Conservation (phyloP, 2,888 invertebrate species). For the Icerya purchasi region DNA sequence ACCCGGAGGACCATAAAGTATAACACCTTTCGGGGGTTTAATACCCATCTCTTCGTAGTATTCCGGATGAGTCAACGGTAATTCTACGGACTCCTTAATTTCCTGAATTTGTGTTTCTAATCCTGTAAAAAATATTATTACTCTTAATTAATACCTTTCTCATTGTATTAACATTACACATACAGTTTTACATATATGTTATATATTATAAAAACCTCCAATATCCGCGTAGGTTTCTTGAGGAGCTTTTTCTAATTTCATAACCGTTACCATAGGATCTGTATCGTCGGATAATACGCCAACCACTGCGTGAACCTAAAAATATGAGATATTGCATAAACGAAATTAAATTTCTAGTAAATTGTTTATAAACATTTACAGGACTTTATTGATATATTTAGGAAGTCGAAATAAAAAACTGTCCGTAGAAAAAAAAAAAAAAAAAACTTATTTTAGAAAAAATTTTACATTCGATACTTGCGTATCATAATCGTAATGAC, state of each 20-base stretch:
- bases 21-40: constrained; percentile 97
- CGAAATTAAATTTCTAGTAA: neutral
- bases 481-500: too few species aligned
- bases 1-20: constrained; percentile 92
- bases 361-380: neutral
- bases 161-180: too few species aligned
- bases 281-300: constrained; percentile 97
- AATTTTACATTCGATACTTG: too few species aligned
- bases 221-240: constrained; percentile 99
- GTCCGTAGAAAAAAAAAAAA: neutral
- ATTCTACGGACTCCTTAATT: constrained; percentile 93
- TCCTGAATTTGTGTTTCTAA: constrained; percentile 93
- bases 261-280: constrained; percentile 99
- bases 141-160: too few species aligned
- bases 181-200: too few species aligned
- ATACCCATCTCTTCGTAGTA: constrained; percentile 99
- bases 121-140: too few species aligned
- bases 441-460: too few species aligned
- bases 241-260: constrained; percentile 98
- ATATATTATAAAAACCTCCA: too few species aligned
- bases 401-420: neutral
- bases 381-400: too few species aligned
- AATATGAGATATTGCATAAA: neutral
- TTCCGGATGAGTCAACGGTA: constrained; percentile 96
- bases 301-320: constrained; percentile 88